These are phyloP conservation scores for honey bee (Apis mellifera) DNA, from an alignment of 1,140 invertebrate species.

Conservation along the genomic window Amel_HAv3.1 CM009938.2:5137501-5138000, in stretches of 20 bases:
- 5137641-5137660: constrained; percentile 48
- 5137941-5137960: constrained; percentile 55
- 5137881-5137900: constrained; percentile 38
- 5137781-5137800: not conserved
- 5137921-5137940: constrained; percentile 55
- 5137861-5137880: constrained; percentile 60
- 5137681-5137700: not conserved
- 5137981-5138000: constrained; percentile 30
- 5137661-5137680: constrained; percentile 33
- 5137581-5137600: constrained; percentile 27
- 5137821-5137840: constrained; percentile 45
- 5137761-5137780: not conserved
- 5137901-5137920: constrained; percentile 52
- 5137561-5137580: constrained; percentile 34
- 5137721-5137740: constrained; percentile 6
- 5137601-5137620: constrained; percentile 32
- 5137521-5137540: constrained; percentile 61
- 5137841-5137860: constrained; percentile 57
- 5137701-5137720: not conserved
- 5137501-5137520: constrained; percentile 58
- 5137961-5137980: constrained; percentile 27
- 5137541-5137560: constrained; percentile 39
- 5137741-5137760: not conserved
- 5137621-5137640: constrained; percentile 51
- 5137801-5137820: constrained; percentile 14